Conservation (phyloP, 2,113 vertebrate genomes). For the Mormyrus iriodes region DNA sequence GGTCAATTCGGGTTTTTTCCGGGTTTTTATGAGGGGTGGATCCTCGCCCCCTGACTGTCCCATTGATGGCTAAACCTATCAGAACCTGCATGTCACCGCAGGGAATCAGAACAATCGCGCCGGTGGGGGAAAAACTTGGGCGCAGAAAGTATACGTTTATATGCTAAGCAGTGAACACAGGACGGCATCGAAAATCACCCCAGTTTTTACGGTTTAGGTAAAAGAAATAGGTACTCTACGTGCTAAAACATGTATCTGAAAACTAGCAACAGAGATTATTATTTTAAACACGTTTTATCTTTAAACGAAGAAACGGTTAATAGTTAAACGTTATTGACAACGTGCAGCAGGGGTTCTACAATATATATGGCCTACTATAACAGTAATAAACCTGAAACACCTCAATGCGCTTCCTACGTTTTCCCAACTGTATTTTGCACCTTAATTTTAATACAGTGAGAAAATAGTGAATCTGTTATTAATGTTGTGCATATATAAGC, state of each 20-base stretch:
- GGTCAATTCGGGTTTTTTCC: conserved; percentile 47
- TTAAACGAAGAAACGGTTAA: neutral
- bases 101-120: conserved; percentile 38
- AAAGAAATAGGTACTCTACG: neutral
- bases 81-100: conserved; percentile 44
- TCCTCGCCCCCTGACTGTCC: conserved; percentile 45
- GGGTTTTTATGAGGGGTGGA: conserved; percentile 53
- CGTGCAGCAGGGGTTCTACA: neutral
- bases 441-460: neutral
- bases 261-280: neutral
- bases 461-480: neutral
- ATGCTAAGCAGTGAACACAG: neutral
- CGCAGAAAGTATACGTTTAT: neutral
- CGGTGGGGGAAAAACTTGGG: conserved; percentile 22
- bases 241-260: neutral
- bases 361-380: neutral
- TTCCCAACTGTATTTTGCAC: neutral
- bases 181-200: neutral
- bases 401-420: neutral
- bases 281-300: neutral
- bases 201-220: neutral
- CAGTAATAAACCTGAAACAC: neutral
- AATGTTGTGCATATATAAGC: neutral
- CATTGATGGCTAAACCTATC: conserved; percentile 59
- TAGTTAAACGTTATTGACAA: neutral